phyloP scores from a whole-genome alignment of 1,140 invertebrate species.

The Zophobas morio region DNA sequence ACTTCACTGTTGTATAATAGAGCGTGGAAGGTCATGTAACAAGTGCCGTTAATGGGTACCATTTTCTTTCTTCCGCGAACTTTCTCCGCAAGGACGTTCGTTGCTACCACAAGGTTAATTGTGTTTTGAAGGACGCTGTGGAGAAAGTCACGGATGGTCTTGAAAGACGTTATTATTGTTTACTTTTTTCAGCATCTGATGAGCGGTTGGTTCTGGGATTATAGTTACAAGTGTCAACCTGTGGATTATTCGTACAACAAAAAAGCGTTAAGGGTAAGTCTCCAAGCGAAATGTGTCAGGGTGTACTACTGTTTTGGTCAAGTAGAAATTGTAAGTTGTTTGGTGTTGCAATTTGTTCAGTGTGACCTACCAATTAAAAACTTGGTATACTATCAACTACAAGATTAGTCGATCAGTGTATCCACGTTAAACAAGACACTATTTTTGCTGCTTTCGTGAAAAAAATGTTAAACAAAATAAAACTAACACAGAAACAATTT shows the following conservation, averaged over 20 bases:
- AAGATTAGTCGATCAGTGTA: too few relatives aligned
- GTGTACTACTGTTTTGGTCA: too few relatives aligned
- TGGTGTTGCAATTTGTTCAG: too few relatives aligned
- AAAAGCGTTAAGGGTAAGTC: conserved; percentile 84
- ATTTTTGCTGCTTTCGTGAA: too few relatives aligned
- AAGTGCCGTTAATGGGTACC: conserved; percentile 50
- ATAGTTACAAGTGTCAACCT: conserved; percentile 93
- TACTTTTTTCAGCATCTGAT: conserved; percentile 81
- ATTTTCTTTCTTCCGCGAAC: conserved; percentile 52
- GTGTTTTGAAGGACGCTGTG: conserved; percentile 17
- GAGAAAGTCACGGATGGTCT: conserved; percentile 25
- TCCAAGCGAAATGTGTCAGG: background rate
- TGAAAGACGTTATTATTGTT: conserved; percentile 8
- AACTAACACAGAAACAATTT: too few relatives aligned
- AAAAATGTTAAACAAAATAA: too few relatives aligned
- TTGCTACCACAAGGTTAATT: conserved; percentile 45
- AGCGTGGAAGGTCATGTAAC: conserved; percentile 47
- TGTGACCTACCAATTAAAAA: too few relatives aligned
- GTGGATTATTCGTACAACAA: conserved; percentile 91
- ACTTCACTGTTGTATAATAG: conserved; percentile 8
- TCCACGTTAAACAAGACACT: too few relatives aligned
- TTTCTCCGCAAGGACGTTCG: conserved; percentile 57
- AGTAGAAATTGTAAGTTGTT: too few relatives aligned
- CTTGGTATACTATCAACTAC: too few relatives aligned
- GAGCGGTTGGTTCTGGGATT: conserved; percentile 89